These are phyloP conservation scores for Imbricaverruca yamaguchii DNA, from an alignment of 2,888 invertebrate genomes.

Conservation along the genomic window DNA sequence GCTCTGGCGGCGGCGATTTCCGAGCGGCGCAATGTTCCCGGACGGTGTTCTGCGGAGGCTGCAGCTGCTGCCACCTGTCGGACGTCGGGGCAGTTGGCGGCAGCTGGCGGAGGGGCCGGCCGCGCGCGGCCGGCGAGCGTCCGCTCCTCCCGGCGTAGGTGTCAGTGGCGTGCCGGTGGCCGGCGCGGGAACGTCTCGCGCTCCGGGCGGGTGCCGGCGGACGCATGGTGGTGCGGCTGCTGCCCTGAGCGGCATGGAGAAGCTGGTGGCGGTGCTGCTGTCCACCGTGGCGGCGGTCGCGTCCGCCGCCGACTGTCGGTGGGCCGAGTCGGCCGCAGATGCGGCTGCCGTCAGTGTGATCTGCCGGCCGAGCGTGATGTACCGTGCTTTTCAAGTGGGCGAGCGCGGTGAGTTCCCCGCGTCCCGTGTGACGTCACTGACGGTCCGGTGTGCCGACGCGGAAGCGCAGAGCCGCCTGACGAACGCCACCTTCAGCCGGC, in stretches of 20 bases:
- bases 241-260: background rate
- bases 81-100: background rate
- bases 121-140: background rate
- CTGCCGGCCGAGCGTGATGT: constrained; percentile 14
- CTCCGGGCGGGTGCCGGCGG: background rate
- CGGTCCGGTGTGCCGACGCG: constrained; percentile 59
- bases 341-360: background rate
- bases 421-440: constrained; percentile 28
- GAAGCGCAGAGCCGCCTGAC: constrained; percentile 66
- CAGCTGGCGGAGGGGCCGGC: background rate
- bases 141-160: background rate
- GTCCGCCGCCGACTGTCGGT: background rate
- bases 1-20: too few relatives aligned
- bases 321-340: background rate
- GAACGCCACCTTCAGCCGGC: constrained; percentile 34
- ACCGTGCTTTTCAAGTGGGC: constrained; percentile 26
- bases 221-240: background rate
- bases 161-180: background rate
- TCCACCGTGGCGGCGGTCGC: background rate
- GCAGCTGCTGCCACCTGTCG: background rate
- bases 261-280: background rate
- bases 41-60: too few relatives aligned
- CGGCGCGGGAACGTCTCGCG: background rate
- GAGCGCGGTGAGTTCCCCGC: constrained; percentile 25
- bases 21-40: too few relatives aligned